Evolutionary conservation across 2,797 vertebrate genomes (phyloP).

Genomic region (Alouatta caraya): DNA sequence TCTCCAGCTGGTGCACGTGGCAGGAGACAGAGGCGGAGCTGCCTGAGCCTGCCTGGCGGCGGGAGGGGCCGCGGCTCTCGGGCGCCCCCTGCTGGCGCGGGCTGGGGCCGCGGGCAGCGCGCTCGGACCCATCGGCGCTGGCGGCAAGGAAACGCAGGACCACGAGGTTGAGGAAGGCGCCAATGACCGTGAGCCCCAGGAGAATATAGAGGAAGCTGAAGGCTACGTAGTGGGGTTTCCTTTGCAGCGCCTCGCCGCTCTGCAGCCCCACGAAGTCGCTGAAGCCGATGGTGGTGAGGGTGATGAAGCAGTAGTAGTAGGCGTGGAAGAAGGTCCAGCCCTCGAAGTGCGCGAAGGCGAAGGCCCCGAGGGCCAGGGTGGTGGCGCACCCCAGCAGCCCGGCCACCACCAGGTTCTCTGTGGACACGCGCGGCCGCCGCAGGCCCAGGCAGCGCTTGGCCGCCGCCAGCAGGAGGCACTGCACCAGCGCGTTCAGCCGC

Average conservation of each 20-base stretch:
- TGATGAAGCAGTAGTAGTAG: constrained; percentile 99
- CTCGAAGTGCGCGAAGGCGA: constrained; percentile 95
- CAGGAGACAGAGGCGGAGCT: constrained; percentile 92
- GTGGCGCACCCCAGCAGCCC: constrained; percentile 95
- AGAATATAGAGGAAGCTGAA: constrained; percentile 99
- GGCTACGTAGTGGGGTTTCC: constrained; percentile 94
- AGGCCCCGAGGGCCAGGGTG: constrained; percentile 93
- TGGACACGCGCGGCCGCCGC: constrained; percentile 91
- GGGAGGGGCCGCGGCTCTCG: constrained; percentile 86
- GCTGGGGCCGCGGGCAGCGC: constrained; percentile 89
- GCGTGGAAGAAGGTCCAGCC: constrained; percentile 98
- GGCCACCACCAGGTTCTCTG: constrained; percentile 97
- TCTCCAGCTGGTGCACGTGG: constrained; percentile 87
- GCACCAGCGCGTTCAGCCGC: constrained; percentile 95
- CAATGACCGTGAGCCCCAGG: constrained; percentile 95
- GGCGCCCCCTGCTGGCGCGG: constrained; percentile 86
- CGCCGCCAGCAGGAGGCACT: constrained; percentile 90
- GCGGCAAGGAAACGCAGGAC: constrained; percentile 96
- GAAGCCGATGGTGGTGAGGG: constrained; percentile 97
- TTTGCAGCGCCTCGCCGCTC: constrained; percentile 95
- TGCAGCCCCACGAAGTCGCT: constrained; percentile 98
- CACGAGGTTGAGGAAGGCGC: constrained; percentile 97
- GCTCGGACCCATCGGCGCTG: constrained; percentile 91
- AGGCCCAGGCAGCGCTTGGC: constrained; percentile 92
- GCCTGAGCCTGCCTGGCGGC: background rate